A percentile compares a stretch with the other conserved stretches of the same genome.
Evolutionary conservation across 2,797 vertebrate genomes (phyloP).

Genomic region (Loris lydekkerianus): DNA sequence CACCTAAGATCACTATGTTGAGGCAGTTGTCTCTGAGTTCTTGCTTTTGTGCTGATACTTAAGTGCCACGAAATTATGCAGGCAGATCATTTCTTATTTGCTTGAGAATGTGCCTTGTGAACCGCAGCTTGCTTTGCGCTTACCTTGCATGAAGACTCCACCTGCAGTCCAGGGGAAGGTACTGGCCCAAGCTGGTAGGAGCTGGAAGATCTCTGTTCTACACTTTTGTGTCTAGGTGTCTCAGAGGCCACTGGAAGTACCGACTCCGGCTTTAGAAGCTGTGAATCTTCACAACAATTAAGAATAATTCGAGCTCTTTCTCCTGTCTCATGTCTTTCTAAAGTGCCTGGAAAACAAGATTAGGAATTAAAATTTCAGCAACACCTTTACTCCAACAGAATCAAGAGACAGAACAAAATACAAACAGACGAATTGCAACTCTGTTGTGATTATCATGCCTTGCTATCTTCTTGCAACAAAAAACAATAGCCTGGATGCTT

Average conservation of each 20-base stretch:
- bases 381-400: background rate
- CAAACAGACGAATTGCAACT: background rate
- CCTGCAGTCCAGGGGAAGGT: slow-evolving; percentile 62
- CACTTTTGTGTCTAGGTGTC: slow-evolving; percentile 71
- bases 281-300: slow-evolving; percentile 86
- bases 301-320: slow-evolving; percentile 90
- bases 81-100: background rate
- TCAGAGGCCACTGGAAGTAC: slow-evolving; percentile 75
- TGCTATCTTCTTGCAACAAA: background rate
- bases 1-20: background rate
- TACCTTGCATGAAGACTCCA: slow-evolving; percentile 87
- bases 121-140: slow-evolving; percentile 64
- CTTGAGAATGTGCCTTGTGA: background rate
- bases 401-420: background rate
- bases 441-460: slow-evolving; percentile 1
- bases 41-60: background rate
- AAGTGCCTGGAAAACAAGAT: slow-evolving; percentile 85
- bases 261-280: slow-evolving; percentile 84
- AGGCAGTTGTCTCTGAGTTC: background rate
- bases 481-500: background rate
- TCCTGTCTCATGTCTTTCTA: slow-evolving; percentile 90
- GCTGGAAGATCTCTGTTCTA: slow-evolving; percentile 78
- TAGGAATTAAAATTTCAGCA: slow-evolving; percentile 25
- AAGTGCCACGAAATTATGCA: background rate
- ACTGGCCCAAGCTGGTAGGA: slow-evolving; percentile 75